phyloP scores from a whole-genome alignment of 2,113 vertebrate genomes.

The Andinoacara biseriatus region DNA sequence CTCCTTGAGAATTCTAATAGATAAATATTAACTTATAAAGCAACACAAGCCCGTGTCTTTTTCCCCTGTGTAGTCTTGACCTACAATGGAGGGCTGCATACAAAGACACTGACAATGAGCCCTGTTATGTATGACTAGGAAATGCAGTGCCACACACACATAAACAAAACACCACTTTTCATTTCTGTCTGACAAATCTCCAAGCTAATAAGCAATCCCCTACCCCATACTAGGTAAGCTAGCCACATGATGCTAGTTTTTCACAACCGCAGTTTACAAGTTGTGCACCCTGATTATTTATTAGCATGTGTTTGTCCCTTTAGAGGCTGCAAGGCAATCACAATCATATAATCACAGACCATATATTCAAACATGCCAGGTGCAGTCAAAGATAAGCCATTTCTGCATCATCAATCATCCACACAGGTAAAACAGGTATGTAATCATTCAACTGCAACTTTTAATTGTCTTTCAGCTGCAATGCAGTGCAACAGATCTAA shows the following conservation, averaged over 20 bases:
- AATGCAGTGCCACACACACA: not conserved
- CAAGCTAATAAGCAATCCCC: not conserved
- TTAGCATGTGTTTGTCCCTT: not conserved
- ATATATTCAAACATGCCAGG: not conserved
- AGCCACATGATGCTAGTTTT: not conserved
- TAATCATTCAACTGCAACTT: not conserved
- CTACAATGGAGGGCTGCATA: not conserved
- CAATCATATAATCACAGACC: not conserved
- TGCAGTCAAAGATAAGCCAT: not conserved
- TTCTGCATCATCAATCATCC: not conserved
- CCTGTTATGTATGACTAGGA: not conserved
- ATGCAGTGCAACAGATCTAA: no score
- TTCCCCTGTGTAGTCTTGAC: not conserved
- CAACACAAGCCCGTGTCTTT: not conserved
- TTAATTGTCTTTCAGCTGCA: not conserved
- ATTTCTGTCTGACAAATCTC: not conserved
- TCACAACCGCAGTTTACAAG: not conserved
- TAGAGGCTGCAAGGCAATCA: not conserved
- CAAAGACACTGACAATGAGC: not conserved
- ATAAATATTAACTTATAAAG: conserved; percentile 1
- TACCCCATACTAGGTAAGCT: not conserved
- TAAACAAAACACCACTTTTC: not conserved
- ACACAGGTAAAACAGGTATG: not conserved
- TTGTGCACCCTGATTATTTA: not conserved
- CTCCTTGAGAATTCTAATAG: not conserved